A percentile compares a stretch with the other conserved stretches of the same genome.
Evolutionary conservation across 2,113 vertebrate genomes (phyloP).

Genomic region (Ursus arctos): DNA sequence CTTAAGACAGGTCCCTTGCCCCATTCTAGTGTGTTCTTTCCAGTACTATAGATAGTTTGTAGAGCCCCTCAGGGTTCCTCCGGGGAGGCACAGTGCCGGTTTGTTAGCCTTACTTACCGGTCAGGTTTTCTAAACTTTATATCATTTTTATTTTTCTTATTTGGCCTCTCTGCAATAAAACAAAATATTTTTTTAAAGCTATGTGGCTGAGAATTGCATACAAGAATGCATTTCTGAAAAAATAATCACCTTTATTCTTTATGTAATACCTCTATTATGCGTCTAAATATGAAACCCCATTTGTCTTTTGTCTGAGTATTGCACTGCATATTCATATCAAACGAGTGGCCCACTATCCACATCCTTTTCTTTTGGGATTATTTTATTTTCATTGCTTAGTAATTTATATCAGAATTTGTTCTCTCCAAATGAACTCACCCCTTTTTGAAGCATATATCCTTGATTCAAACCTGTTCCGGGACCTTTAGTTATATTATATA

Average conservation of each 20-base stretch:
- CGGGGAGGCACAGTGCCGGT: background rate
- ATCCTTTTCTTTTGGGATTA: background rate
- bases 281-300: background rate
- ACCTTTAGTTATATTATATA: background rate
- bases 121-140: background rate
- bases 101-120: background rate
- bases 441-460: background rate
- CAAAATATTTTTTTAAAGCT: background rate
- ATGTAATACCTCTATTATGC: background rate
- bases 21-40: background rate
- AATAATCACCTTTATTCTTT: background rate
- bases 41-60: background rate
- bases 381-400: constrained; percentile 23
- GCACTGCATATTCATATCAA: background rate
- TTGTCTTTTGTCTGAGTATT: background rate
- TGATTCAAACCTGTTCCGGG: background rate
- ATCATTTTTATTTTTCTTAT: background rate
- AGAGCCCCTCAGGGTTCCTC: background rate
- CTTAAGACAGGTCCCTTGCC: background rate
- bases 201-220: background rate
- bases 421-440: background rate
- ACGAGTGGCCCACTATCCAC: accelerated
- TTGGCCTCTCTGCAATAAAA: background rate
- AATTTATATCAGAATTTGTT: background rate
- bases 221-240: background rate